Base-by-base conservation (phyloP, 2,888 invertebrate genomes). In the Campaea margaritaria region DNA sequence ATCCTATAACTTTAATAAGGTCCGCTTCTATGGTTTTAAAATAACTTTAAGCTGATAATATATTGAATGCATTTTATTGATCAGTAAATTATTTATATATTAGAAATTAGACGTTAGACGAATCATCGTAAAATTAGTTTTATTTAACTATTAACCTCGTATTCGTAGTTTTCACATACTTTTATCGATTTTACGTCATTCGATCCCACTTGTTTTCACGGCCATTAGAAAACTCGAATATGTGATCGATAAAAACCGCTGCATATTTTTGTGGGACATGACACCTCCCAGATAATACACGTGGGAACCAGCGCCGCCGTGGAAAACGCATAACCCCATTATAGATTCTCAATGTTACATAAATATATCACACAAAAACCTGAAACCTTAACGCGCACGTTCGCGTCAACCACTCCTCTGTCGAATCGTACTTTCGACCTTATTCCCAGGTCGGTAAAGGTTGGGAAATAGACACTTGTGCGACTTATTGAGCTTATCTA, bases 321-420 rank as follows among this genome's bases (percentile, higher is more conserved):
- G 70, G 73, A 75, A 73, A 69, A 66, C 68, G 67, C 60, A 55
- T 74, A 74, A 72, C 77, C 71, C 64, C 74, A 72, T 67, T 73
- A 74, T 70, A 62, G 67, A 58, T 58, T 61, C 63, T 61, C 63
- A 70, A 70, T 65, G 64, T 76, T 75, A 78, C 79, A 77, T 76
- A 75, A 76, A 76, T 72, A 3, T 73, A 74, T 47, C 60, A 36
- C 42, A 62, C 68, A 73, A 70, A 72, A 72, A 61, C 55, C 55
- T 52, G 46, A 43, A 58, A 58, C 56, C 47, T 50, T 53, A 56
- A 47, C 52, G 42, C 34, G 10, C 14, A 28, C 28, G 48, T 48
- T 16, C 8, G 39, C 43, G 36, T 48, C 38, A 14, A 48, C 13
- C 28, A 13, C 13, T 27, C 12, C 44, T 38, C 11, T 15, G 34